Evolutionary conservation across 2,888 invertebrate genomes (phyloP).

Genomic region (Thelaira solivaga): DNA sequence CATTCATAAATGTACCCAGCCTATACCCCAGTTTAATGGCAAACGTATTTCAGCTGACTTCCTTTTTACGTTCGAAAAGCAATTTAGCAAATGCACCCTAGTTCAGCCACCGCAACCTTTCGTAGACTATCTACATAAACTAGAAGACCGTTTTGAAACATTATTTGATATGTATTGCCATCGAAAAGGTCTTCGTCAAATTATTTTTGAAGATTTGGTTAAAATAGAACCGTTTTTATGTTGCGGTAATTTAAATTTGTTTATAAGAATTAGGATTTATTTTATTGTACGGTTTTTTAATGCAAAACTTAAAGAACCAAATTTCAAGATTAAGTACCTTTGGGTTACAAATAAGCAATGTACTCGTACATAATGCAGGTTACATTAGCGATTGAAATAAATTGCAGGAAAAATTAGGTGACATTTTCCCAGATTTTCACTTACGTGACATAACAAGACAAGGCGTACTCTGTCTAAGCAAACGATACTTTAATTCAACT

Average conservation of each 20-base stretch:
- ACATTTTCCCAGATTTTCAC: too few relatives aligned
- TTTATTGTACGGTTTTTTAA: constrained; percentile 6
- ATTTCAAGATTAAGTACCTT: not conserved
- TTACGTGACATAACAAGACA: too few relatives aligned
- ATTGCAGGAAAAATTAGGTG: too few relatives aligned
- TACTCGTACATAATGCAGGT: too few relatives aligned
- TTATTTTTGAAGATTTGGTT: not conserved
- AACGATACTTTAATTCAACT: too few relatives aligned
- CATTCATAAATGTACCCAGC: constrained; percentile 14
- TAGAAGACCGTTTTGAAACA: not conserved
- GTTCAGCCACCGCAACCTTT: not conserved
- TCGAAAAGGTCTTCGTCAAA: too few relatives aligned
- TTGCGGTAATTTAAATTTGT: not conserved
- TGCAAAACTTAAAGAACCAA: not conserved
- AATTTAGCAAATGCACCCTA: constrained; percentile 21
- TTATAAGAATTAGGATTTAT: not conserved
- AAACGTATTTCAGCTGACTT: constrained; percentile 24
- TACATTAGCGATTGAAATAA: too few relatives aligned
- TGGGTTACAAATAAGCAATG: not conserved
- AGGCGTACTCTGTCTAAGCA: too few relatives aligned
- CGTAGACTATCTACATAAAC: not conserved
- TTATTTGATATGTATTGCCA: too few relatives aligned
- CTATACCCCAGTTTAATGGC: constrained; percentile 15
- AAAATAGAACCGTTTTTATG: not conserved
- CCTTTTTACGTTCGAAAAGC: constrained; percentile 27